Conservation (phyloP, 2,113 vertebrate species). For the Mugil cephalus region DNA sequence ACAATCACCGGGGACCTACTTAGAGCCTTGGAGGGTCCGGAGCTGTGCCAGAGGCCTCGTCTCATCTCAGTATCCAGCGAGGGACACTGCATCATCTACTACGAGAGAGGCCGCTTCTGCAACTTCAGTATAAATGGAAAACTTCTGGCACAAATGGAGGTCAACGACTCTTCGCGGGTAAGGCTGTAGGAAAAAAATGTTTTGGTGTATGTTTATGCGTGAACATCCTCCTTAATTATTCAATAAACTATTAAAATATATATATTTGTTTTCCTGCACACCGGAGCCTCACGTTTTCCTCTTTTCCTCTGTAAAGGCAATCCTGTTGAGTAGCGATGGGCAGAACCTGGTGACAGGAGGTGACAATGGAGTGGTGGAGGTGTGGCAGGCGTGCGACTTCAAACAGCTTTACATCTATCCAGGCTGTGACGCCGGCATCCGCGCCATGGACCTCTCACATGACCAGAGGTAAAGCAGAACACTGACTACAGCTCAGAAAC, state of each 20-base stretch:
- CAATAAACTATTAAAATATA: too few species aligned
- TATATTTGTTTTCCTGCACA: too few species aligned
- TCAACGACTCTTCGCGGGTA: slow-evolving; percentile 96
- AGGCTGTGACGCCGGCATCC: slow-evolving; percentile 97
- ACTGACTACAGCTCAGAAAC: slow-evolving; percentile 8
- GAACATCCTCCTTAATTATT: neutral
- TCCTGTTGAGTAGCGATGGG: slow-evolving; percentile 96
- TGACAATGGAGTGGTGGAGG: slow-evolving; percentile 98
- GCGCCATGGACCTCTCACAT: slow-evolving; percentile 98
- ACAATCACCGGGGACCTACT: slow-evolving; percentile 98
- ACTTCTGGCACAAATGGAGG: slow-evolving; percentile 97
- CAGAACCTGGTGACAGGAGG: slow-evolving; percentile 99
- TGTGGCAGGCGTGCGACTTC: slow-evolving; percentile 99
- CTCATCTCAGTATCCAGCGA: slow-evolving; percentile 99
- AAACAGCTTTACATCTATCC: slow-evolving; percentile 99
- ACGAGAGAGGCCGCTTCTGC: slow-evolving; percentile 96
- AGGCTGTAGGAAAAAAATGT: slow-evolving; percentile 36
- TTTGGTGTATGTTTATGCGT: neutral
- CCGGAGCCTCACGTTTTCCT: neutral
- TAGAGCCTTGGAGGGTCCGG: slow-evolving; percentile 95
- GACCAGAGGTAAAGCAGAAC: slow-evolving; percentile 93
- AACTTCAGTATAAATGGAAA: slow-evolving; percentile 99
- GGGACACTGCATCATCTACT: slow-evolving; percentile 99
- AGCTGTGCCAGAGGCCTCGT: slow-evolving; percentile 93
- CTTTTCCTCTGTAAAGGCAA: slow-evolving; percentile 82